Conservation (phyloP, 2,797 vertebrate species). For the Enteromius fasciolatus region DNA sequence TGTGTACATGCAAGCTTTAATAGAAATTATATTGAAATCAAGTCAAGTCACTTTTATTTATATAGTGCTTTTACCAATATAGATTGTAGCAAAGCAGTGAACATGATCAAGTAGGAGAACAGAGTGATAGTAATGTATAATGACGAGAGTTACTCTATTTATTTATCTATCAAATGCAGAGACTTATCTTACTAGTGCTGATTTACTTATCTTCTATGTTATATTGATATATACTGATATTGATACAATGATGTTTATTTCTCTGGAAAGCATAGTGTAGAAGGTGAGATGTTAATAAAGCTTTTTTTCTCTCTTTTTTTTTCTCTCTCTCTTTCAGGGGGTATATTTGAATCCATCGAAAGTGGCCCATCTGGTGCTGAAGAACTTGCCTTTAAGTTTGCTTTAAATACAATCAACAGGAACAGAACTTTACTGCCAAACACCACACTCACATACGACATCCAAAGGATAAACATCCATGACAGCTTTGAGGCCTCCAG, state of each 20-base stretch:
- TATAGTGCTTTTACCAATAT: too few species aligned
- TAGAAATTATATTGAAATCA: not conserved
- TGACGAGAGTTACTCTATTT: too few species aligned
- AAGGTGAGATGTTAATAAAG: not conserved
- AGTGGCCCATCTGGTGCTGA: conserved; percentile 96
- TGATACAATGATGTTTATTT: not conserved
- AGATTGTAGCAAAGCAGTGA: too few species aligned
- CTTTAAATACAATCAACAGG: conserved; percentile 99
- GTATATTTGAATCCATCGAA: conserved; percentile 98
- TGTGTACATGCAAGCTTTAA: not conserved
- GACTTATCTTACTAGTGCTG: too few species aligned
- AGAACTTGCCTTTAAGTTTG: conserved; percentile 98
- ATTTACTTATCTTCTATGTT: not conserved
- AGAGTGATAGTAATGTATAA: too few species aligned
- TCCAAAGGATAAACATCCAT: conserved; percentile 99
- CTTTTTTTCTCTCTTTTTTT: not conserved
- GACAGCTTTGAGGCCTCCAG: conserved; percentile 99
- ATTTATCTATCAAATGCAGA: too few species aligned
- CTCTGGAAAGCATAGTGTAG: not conserved
- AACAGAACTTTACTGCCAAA: conserved; percentile 98
- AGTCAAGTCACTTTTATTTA: too few species aligned
- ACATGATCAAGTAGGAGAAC: too few species aligned
- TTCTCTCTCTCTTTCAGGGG: conserved; percentile 76
- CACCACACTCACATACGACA: conserved; percentile 97
- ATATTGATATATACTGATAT: not conserved